phyloP scores from a whole-genome alignment of 2,113 vertebrate genomes.

The Gasterosteus aculeatus region DNA sequence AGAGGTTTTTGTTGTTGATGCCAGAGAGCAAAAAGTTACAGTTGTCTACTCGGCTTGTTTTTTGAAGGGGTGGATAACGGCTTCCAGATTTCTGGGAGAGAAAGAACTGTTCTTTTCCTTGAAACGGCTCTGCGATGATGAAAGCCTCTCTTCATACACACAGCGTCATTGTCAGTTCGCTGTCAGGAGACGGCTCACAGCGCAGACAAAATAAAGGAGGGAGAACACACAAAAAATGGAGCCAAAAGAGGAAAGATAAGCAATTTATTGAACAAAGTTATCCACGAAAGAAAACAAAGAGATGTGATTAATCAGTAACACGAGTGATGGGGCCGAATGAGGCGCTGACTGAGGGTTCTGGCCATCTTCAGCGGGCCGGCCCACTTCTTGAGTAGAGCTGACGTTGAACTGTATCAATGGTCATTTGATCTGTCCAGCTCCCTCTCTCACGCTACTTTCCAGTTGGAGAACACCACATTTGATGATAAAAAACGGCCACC shows the following conservation, averaged over 20 bases:
- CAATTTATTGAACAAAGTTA: neutral
- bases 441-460: neutral
- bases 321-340: neutral
- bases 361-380: too few species aligned
- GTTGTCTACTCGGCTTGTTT: neutral
- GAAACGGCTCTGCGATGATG: neutral
- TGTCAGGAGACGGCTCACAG: neutral
- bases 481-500: neutral
- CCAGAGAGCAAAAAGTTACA: neutral
- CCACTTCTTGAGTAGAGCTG: too few species aligned
- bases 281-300: neutral
- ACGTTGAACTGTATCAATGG: too few species aligned
- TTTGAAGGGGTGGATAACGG: neutral
- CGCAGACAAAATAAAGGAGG: neutral
- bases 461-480: neutral
- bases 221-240: too few species aligned
- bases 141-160: neutral
- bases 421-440: neutral
- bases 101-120: neutral
- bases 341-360: too few species aligned
- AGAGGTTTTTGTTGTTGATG: neutral
- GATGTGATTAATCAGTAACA: neutral
- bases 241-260: neutral
- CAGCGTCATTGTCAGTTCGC: neutral
- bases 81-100: constrained; percentile 1